phyloP scores from a whole-genome alignment of 2,797 vertebrate genomes.

The Psittacula derbiana region DNA sequence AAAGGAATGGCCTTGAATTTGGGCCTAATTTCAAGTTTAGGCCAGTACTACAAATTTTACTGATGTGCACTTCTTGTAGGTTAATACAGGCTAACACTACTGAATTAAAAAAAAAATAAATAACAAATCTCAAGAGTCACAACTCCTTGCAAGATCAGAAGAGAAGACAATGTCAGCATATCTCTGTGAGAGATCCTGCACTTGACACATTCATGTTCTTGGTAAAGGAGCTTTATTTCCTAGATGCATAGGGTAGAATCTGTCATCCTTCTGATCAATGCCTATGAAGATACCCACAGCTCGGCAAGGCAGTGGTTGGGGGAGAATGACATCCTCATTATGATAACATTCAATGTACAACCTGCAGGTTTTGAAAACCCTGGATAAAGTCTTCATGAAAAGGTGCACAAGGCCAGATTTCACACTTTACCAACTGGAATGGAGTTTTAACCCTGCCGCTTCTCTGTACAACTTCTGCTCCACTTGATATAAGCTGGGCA shows the following conservation, averaged over 20 bases:
- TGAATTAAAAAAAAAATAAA: neutral
- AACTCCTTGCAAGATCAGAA: neutral
- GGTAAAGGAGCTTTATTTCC: neutral
- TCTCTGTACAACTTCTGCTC: conserved; percentile 12
- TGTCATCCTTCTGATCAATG: neutral
- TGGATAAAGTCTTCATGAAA: neutral
- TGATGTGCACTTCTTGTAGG: neutral
- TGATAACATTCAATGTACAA: neutral
- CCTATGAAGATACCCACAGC: neutral
- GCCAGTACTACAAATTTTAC: neutral
- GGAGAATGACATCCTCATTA: neutral
- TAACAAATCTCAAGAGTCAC: neutral
- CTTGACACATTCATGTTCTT: neutral
- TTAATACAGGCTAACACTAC: neutral
- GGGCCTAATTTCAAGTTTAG: neutral
- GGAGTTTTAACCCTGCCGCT: conserved; percentile 4
- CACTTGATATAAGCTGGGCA: neutral
- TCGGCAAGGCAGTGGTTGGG: neutral
- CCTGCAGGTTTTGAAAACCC: neutral
- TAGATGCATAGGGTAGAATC: neutral
- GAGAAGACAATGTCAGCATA: neutral
- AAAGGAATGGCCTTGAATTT: neutral
- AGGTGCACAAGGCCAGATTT: neutral
- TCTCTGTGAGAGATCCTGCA: neutral
- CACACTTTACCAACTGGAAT: neutral